Base-by-base conservation (phyloP, 2,797 vertebrate species). In the Galaxias olidus region DNA sequence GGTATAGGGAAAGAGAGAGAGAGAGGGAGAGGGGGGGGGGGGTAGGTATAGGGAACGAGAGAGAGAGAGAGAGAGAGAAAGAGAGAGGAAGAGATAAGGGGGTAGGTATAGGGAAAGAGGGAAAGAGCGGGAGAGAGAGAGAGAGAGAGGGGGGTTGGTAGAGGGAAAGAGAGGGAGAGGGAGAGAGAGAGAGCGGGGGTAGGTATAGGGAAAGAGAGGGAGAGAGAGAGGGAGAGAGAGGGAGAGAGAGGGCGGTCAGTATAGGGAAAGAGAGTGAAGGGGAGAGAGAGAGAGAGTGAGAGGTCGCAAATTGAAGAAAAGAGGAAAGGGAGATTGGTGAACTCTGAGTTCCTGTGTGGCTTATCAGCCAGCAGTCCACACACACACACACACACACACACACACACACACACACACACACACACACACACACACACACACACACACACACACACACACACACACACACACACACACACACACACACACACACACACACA, bases 241-340 rank as follows among this genome's bases (percentile, higher is more conserved):
- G 78, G 81, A 79, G 77, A 75, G 66, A 76, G 76, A 81, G n/a
- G n/a, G n/a, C n/a, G n/a, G n/a, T n/a, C n/a, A n/a, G n/a, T n/a
- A n/a, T n/a, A n/a, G n/a, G n/a, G n/a, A n/a, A n/a, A 78, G 30
- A 61, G 53, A 73, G 64, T 65, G 64, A 30, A 41, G 76, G 78
- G 74, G 30, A 6, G 30, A 30, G 30, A 30, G 30, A 30, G 30
- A 30, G 30, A 63, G 56, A 73, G 64, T 65, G 64, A 30, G 41
- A 78, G 78, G 76, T 81, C 78, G 76, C 61, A 71, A 77, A 79
- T 79, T 77, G 71, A 76, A 74, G 76, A 72, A 75, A 70, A 79
- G 81, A 83, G 78, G 81, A 81, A 79, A 77, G 66, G 78, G 76
- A 83, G 81, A 83, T 81, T 84, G 81, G 74, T 77, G 74, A 75